Percentiles rank a stretch among this genome's conserved stretches.
These are phyloP conservation scores for Sarcophaga peregrina DNA, from an alignment of 1,140 invertebrate genomes.

Conservation along the genomic window DNA sequence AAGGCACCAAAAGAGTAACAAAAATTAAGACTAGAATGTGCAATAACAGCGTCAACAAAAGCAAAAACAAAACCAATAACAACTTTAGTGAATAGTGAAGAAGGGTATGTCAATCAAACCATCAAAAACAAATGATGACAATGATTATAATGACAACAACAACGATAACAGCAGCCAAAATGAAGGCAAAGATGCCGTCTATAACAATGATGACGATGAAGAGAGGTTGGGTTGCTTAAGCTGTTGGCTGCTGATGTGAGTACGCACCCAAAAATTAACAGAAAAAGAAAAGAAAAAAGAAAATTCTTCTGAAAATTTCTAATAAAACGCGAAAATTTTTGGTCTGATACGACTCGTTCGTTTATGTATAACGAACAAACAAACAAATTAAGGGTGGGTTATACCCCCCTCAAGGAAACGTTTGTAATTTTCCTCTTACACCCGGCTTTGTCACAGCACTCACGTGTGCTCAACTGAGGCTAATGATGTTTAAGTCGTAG, in stretches of 20 bases:
- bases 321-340: background rate
- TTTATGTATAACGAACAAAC: background rate
- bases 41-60: background rate
- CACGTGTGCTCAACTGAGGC: constrained; percentile 3
- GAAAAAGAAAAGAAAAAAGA: background rate
- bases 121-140: constrained; percentile 9
- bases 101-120: constrained; percentile 17
- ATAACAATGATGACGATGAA: background rate
- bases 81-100: too few relatives aligned
- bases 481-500: background rate
- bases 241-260: background rate
- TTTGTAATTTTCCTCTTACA: background rate
- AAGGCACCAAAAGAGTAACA: too few relatives aligned
- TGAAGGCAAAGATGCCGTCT: too few relatives aligned
- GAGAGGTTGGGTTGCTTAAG: background rate
- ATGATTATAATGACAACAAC: background rate
- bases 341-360: background rate
- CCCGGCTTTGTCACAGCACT: background rate
- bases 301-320: background rate
- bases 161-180: too few relatives aligned
- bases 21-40: background rate
- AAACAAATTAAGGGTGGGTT: background rate
- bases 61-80: background rate
- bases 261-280: background rate
- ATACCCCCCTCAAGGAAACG: background rate